phyloP scores from a whole-genome alignment of 2,888 invertebrate species.

The Neocrepidodera transversa region DNA sequence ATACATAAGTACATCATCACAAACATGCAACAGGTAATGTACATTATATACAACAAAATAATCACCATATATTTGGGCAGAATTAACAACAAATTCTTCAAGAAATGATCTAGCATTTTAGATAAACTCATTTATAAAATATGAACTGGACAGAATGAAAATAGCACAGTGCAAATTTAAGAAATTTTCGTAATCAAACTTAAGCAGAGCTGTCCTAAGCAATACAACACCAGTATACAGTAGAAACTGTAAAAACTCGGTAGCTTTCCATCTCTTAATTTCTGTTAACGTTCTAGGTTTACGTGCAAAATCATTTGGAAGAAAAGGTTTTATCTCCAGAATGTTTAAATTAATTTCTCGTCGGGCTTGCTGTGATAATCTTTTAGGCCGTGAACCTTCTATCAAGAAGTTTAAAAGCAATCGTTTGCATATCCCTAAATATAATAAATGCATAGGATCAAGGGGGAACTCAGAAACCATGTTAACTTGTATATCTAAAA shows the following conservation, averaged over 20 bases:
- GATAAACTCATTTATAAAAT: constrained; percentile 1
- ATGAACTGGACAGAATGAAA: background rate
- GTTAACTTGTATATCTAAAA: background rate
- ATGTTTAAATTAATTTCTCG: background rate
- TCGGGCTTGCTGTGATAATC: constrained; percentile 12
- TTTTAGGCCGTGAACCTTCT: constrained; percentile 6
- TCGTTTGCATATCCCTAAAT: constrained; percentile 28
- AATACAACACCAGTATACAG: constrained; percentile 2
- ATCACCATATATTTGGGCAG: background rate
- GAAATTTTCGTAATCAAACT: background rate
- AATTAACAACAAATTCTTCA: constrained; percentile 6
- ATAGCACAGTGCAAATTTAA: constrained; percentile 6
- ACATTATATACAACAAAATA: constrained; percentile 19
- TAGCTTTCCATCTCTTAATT: constrained; percentile 1
- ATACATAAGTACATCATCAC: constrained; percentile 14
- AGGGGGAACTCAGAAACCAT: constrained; percentile 26
- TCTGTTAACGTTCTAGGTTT: background rate
- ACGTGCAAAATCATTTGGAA: constrained; percentile 13
- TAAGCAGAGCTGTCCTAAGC: background rate
- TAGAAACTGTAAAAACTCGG: background rate
- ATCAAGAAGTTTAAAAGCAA: constrained; percentile 22
- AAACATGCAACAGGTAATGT: constrained; percentile 3
- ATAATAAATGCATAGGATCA: constrained; percentile 34
- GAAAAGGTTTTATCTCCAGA: background rate
- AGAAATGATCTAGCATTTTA: background rate